Evolutionary conservation across 2,113 vertebrate species (phyloP).

Genomic region (Benitochromis conjunctus): DNA sequence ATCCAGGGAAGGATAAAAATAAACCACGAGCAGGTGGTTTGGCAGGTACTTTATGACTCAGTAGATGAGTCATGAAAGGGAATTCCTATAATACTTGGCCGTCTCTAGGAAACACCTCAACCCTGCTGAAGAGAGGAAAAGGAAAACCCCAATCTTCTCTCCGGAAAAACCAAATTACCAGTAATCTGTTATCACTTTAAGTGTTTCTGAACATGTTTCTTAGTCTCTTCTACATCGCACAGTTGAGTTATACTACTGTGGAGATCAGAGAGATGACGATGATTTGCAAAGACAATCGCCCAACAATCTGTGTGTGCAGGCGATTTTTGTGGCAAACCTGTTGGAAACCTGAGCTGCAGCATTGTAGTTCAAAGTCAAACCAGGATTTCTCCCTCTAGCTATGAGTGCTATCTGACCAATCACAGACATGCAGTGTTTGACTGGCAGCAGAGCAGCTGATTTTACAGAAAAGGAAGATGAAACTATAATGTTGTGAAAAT

Average conservation of each 20-base stretch:
- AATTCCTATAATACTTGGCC: not conserved
- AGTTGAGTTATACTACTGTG: not conserved
- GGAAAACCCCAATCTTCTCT: not conserved
- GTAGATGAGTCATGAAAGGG: constrained; percentile 26
- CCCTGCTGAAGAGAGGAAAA: not conserved
- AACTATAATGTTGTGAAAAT: not conserved
- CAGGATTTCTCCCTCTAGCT: not conserved
- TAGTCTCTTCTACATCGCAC: not conserved
- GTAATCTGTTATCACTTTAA: not conserved
- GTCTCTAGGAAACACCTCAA: not conserved
- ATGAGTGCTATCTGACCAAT: not conserved
- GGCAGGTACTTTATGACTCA: constrained; percentile 4
- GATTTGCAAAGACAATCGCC: fast-evolving
- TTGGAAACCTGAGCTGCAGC: not conserved
- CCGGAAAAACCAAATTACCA: not conserved
- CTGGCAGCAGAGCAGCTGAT: not conserved
- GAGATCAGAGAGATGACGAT: not conserved
- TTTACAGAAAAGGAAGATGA: fast-evolving
- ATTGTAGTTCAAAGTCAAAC: not conserved
- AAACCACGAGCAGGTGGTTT: not conserved
- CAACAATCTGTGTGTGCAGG: not conserved
- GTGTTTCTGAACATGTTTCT: not conserved
- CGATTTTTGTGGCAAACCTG: not conserved
- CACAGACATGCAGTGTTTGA: not conserved
- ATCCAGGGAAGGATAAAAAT: not conserved